phyloP scores from a whole-genome alignment of 2,113 vertebrate species.

The Monopterus albus region DNA sequence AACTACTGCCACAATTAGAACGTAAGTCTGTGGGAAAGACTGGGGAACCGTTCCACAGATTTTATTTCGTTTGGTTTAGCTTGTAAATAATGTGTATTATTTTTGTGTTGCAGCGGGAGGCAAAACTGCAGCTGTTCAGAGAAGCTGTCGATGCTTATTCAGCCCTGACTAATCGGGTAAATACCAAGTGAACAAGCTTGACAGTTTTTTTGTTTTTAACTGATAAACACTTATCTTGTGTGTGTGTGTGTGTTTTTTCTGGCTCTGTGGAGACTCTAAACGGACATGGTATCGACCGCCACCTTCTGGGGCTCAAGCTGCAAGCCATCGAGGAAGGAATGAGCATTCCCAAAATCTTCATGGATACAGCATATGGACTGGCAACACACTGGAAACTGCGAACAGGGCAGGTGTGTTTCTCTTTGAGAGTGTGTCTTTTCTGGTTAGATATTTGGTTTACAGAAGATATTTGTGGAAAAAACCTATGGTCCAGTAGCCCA shows the following conservation, averaged over 20 bases:
- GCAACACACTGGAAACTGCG: conserved; percentile 87
- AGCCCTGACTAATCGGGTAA: conserved; percentile 81
- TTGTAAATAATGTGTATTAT: neutral
- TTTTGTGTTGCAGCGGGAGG: conserved; percentile 75
- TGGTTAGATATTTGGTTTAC: neutral
- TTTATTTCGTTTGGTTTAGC: neutral
- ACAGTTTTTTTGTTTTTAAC: neutral
- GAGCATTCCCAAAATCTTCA: conserved; percentile 86
- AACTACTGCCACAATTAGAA: too few species aligned
- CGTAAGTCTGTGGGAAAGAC: too few species aligned
- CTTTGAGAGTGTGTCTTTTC: neutral
- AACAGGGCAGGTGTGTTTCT: conserved; percentile 81
- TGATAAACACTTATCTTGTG: neutral
- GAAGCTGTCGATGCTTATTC: conserved; percentile 80
- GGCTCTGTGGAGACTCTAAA: conserved; percentile 74
- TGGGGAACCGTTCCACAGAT: neutral
- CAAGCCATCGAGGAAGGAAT: conserved; percentile 86
- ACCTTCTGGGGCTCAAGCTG: conserved; percentile 86
- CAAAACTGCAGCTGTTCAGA: conserved; percentile 80
- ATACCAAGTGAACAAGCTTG: neutral
- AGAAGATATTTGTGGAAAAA: too few species aligned
- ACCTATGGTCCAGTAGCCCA: too few species aligned
- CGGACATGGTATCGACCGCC: conserved; percentile 84
- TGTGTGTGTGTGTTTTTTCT: too few species aligned
- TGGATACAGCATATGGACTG: conserved; percentile 88